A percentile compares a stretch with the other conserved stretches of the same genome.
These are phyloP conservation scores for Fabriciana adippe DNA, from an alignment of 2,888 invertebrate genomes.

Conservation along the genomic window DNA sequence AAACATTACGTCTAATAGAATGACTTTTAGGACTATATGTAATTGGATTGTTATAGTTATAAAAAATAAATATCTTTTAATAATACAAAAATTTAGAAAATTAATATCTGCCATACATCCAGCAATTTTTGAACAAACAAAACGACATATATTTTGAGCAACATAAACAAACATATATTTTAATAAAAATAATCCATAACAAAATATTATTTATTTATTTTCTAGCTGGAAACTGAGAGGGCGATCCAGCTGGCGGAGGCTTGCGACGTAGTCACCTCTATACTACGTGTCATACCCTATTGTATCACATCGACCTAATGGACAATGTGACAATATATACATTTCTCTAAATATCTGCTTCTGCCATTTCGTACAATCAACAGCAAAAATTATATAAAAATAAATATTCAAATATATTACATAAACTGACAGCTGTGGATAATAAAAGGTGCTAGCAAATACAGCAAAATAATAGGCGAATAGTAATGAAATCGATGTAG, in stretches of 20 bases:
- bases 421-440: background rate
- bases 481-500: no score
- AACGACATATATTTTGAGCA: no score
- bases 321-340: conserved; percentile 3
- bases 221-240: conserved; percentile 60
- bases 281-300: conserved; percentile 72
- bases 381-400: background rate
- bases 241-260: conserved; percentile 58
- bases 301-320: conserved; percentile 57
- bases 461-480: background rate
- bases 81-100: no score
- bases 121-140: no score
- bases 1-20: no score
- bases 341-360: background rate
- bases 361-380: conserved; percentile 1
- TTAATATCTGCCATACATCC: no score
- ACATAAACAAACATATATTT: no score
- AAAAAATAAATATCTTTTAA: no score
- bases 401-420: background rate
- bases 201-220: background rate
- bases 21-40: no score
- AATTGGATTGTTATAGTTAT: no score
- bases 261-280: conserved; percentile 67
- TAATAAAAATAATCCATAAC: no score
- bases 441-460: conserved; percentile 11